Conservation (phyloP, 2,797 vertebrate species). For the Chelon auratus region DNA sequence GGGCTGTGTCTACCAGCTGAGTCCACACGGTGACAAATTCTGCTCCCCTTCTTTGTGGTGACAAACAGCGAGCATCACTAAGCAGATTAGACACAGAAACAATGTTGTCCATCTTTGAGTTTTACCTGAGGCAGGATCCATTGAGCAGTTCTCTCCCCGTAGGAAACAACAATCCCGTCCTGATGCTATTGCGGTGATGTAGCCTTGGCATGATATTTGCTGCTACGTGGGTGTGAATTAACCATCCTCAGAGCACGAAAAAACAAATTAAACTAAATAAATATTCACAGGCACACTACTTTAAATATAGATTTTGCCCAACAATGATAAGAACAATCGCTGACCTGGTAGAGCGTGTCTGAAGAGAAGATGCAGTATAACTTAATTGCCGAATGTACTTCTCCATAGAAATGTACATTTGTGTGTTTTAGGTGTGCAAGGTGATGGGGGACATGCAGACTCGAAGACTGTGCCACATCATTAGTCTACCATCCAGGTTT, state of each 20-base stretch:
- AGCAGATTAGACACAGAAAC: conserved; percentile 47
- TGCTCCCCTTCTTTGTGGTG: conserved; percentile 18
- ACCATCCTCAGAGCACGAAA: conserved; percentile 35
- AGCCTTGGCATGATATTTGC: conserved; percentile 12
- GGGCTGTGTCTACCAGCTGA: conserved; percentile 10
- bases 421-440: neutral
- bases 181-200: too few relatives aligned
- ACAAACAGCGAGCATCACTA: conserved; percentile 27
- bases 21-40: conserved; percentile 29
- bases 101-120: conserved; percentile 17
- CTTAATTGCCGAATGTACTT: neutral
- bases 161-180: conserved; percentile 21
- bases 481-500: conserved; percentile 34
- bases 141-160: conserved; percentile 19
- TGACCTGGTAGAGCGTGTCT: neutral
- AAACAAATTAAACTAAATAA: conserved; percentile 56
- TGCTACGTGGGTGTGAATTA: conserved; percentile 52
- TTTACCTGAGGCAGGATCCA: conserved; percentile 32
- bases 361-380: conserved; percentile 2
- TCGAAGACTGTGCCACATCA: conserved; percentile 43
- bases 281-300: conserved; percentile 27
- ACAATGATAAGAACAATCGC: conserved; percentile 23
- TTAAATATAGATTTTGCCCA: conserved; percentile 55
- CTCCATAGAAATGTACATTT: too few relatives aligned
- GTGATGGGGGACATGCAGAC: conserved; percentile 20